A percentile compares a stretch with the other conserved stretches of the same genome.
These are phyloP conservation scores for Porites rus DNA, from an alignment of 92 coral and sea anemone species.

Conservation along the genomic window DNA sequence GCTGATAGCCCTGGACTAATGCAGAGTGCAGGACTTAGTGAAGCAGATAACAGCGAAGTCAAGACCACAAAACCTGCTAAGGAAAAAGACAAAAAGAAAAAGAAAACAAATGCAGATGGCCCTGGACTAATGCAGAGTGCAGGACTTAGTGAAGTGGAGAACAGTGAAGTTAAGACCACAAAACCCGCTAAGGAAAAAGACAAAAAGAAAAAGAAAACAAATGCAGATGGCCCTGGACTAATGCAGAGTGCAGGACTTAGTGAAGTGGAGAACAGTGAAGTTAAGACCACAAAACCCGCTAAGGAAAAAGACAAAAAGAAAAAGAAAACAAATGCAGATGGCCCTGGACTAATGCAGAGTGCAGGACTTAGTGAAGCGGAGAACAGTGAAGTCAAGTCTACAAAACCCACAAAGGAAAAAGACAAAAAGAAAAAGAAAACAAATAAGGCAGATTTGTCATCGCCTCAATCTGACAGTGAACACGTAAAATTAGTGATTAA, in stretches of 20 bases:
- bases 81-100: slow-evolving; percentile 45
- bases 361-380: slow-evolving; percentile 13
- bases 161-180: background rate
- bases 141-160: slow-evolving; percentile 13
- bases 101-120: slow-evolving; percentile 54
- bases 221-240: slow-evolving; percentile 20
- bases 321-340: slow-evolving; percentile 59
- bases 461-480: slow-evolving; percentile 50
- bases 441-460: slow-evolving; percentile 32
- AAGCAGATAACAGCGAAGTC: background rate
- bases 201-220: slow-evolving; percentile 60
- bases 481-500: slow-evolving; percentile 92
- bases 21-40: slow-evolving; percentile 7
- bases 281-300: background rate
- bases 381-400: background rate
- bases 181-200: slow-evolving; percentile 24
- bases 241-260: slow-evolving; percentile 12
- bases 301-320: slow-evolving; percentile 39
- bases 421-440: slow-evolving; percentile 59
- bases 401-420: slow-evolving; percentile 15
- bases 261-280: slow-evolving; percentile 1
- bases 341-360: slow-evolving; percentile 9
- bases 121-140: slow-evolving; percentile 13
- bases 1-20: slow-evolving; percentile 20
- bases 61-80: background rate